Evolutionary conservation across 2,113 vertebrate genomes (phyloP).

Genomic region (Crocuta crocuta): DNA sequence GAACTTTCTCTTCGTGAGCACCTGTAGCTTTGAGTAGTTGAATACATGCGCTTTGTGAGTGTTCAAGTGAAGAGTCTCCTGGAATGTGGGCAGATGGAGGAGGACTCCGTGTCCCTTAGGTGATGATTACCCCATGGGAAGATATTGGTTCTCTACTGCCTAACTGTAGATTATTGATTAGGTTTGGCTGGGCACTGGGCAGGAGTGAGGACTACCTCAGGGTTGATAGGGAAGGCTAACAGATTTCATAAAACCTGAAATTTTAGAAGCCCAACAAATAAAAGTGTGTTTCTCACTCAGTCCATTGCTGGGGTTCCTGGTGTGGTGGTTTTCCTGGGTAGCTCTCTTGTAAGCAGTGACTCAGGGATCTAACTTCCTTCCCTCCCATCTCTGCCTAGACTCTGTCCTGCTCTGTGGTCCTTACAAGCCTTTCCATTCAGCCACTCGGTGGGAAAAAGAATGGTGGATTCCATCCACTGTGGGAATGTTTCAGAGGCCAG

Average conservation of each 20-base stretch:
- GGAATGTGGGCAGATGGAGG: neutral
- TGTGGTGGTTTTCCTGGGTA: too few species aligned
- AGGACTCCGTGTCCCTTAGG: fast-evolving
- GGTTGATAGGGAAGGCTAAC: neutral
- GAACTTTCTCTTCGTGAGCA: neutral
- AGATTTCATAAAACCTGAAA: neutral
- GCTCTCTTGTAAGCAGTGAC: neutral
- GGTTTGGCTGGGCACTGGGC: neutral
- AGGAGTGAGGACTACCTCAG: neutral
- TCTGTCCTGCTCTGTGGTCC: neutral
- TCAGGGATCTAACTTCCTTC: neutral
- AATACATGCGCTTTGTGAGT: neutral
- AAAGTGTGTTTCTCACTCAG: neutral
- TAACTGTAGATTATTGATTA: neutral
- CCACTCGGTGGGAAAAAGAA: neutral
- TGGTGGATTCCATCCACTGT: neutral
- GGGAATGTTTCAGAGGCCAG: neutral
- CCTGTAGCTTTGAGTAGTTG: neutral
- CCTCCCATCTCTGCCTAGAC: neutral
- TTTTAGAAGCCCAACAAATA: too few species aligned
- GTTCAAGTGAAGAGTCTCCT: neutral
- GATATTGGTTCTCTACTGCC: neutral
- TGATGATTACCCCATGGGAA: fast-evolving
- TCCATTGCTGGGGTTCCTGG: neutral
- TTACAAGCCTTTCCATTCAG: neutral